phyloP scores from a whole-genome alignment of 2,888 invertebrate species.

The Cyaniris semiargus region DNA sequence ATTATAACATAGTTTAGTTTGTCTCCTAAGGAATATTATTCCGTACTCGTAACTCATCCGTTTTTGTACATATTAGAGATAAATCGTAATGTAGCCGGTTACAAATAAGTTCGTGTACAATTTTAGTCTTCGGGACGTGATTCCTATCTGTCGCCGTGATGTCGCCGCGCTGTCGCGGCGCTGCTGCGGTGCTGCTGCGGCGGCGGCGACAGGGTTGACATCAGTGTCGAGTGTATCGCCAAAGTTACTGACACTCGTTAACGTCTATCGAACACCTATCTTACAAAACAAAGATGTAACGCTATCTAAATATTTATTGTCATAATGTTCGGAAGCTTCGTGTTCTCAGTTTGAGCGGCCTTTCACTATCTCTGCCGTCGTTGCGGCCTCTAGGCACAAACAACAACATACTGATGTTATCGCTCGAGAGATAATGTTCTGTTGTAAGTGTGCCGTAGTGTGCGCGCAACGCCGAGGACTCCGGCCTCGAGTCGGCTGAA shows the following conservation, averaged over 20 bases:
- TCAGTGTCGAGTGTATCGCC: slow-evolving; percentile 5
- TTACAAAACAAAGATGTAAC: slow-evolving; percentile 22
- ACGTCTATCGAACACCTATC: slow-evolving; percentile 16
- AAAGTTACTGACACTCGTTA: slow-evolving; percentile 12
- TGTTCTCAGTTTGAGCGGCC: neutral
- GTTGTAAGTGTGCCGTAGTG: neutral
- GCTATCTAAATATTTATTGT: slow-evolving; percentile 18
- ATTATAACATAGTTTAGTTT: slow-evolving; percentile 26
- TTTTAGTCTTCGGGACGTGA: slow-evolving; percentile 38
- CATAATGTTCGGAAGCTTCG: slow-evolving; percentile 20
- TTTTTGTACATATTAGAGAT: slow-evolving; percentile 73
- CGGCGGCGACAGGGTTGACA: slow-evolving; percentile 37
- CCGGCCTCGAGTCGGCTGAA: slow-evolving; percentile 54
- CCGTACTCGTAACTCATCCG: slow-evolving; percentile 45
- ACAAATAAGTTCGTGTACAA: slow-evolving; percentile 46
- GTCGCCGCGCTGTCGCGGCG: neutral
- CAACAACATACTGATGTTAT: neutral
- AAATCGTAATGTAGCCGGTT: slow-evolving; percentile 50
- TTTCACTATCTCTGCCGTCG: neutral
- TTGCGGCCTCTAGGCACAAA: neutral
- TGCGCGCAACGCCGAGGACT: neutral
- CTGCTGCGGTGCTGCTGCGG: neutral
- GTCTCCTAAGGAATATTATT: slow-evolving; percentile 11
- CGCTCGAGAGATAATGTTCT: neutral
- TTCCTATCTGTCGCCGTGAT: neutral